Evolutionary conservation across 2,888 invertebrate genomes (phyloP), one percentile per base, ranked within the genome.

Genomic region (Abrostola tripartita): DNA sequence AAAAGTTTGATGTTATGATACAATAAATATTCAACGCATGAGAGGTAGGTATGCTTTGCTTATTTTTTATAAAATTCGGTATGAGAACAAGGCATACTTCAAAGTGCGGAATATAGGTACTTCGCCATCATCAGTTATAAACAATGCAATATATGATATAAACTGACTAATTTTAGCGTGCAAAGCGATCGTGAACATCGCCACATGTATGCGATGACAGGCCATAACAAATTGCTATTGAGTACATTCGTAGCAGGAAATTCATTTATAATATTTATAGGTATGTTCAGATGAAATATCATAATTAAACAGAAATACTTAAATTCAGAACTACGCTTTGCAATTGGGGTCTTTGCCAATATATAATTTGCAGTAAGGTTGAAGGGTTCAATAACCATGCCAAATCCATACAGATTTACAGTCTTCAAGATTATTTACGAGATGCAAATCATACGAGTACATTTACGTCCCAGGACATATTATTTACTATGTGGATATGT

Each of bases 91-190:
- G 61, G 37, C n/a, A 65, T 54, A 78, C 71, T 74, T 71, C 77
- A 76, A 79, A 78, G 74, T 78, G 71, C 58, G 61, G 51, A 66
- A 72, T n/a, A n/a, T n/a, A n/a, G n/a, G 70, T 61, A 74, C 74
- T 80, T 71, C 66, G 62, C 81, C 65, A 78, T 58, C 66, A 74
- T 70, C 65, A 54, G 71, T 55, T 74, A 71, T 78, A 81, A 88
- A 89, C 88, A 88, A 86, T 71, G 70, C 60, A 84, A 80, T 80
- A 77, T 74, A 81, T 81, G 79, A 89, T 81, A 85, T 87, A 84
- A 88, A 84, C 86, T 57, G 62, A 79, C 79, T 83, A 84, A 83
- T 84, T 85, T 84, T 78, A 79, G 76, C 57, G 57, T 70, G 68
- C 67, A 71, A 69, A 71, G 58, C 61, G 65, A 63, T 65, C 53